These are phyloP conservation scores for Catagonus wagneri DNA, from an alignment of 2,113 vertebrate genomes.

Conservation along the genomic window DNA sequence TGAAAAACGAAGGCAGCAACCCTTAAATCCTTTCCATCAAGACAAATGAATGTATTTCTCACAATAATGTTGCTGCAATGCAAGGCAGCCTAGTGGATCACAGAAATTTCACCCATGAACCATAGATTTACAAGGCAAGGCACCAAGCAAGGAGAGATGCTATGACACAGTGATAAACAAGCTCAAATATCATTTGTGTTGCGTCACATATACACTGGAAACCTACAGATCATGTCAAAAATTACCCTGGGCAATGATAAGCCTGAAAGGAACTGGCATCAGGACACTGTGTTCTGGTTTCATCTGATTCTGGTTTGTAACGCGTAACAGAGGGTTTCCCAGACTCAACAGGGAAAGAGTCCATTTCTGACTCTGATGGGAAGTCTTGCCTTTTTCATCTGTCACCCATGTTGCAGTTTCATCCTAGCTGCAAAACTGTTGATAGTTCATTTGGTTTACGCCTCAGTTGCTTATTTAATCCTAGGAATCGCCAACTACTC, in stretches of 20 bases:
- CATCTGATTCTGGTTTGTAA: neutral
- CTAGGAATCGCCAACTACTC: slow-evolving; percentile 37
- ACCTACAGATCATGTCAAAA: slow-evolving; percentile 55
- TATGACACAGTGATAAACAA: slow-evolving; percentile 77
- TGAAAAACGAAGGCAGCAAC: slow-evolving; percentile 76
- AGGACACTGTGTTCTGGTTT: slow-evolving; percentile 17
- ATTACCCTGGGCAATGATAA: slow-evolving; percentile 41
- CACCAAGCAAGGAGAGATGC: neutral
- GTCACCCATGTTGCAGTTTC: neutral
- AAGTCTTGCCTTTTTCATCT: slow-evolving; percentile 20
- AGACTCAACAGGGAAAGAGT: slow-evolving; percentile 1
- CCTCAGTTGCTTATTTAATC: slow-evolving; percentile 80
- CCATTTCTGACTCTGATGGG: neutral
- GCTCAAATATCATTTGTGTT: slow-evolving; percentile 72
- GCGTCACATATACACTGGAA: slow-evolving; percentile 31
- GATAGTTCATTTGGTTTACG: slow-evolving; percentile 55
- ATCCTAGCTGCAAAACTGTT: slow-evolving; percentile 63
- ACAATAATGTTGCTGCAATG: slow-evolving; percentile 59
- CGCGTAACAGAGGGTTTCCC: neutral
- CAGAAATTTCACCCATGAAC: slow-evolving; percentile 49
- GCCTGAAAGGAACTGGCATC: slow-evolving; percentile 39
- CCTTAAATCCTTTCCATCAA: slow-evolving; percentile 82
- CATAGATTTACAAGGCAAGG: slow-evolving; percentile 65
- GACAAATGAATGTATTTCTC: slow-evolving; percentile 82
- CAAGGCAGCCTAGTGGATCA: slow-evolving; percentile 58